Evolutionary conservation across 2,797 vertebrate genomes (phyloP), one percentile per base, ranked within the genome.

Genomic region (Heliangelus exortis): DNA sequence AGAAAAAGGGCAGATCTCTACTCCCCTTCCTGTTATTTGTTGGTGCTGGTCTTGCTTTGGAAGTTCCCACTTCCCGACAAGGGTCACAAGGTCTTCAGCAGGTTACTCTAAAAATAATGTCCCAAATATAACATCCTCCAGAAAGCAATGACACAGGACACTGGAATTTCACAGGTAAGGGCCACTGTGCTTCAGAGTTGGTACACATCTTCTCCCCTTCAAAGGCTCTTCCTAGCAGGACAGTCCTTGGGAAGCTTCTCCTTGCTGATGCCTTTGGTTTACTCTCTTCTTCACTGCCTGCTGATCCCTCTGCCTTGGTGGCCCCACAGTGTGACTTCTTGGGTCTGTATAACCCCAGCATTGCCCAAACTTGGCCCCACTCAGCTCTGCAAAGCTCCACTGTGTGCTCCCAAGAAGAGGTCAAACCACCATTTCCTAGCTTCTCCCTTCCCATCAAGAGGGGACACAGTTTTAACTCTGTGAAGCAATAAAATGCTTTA

Each of bases 301-400:
- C 36, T 63, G 22, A 45, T 34, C 62, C 26, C 8, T 62, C 26
- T 3, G 1, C 50, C 41, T 68, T 29, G 31, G 68, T 43, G 61
- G 21, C 11, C 34, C 65, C 0, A 0, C 66, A 53, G 28, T 0
- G 10, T 50, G 31, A 36, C 41, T 33, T 28, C 28, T 47, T 9
- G 20, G 50, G 33, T 15, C 39, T n/a, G 29, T 34, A 45, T 0
- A 10, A 39, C 13, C 15, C 26, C 79, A 63, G 50, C 50, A 20
- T 15, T 10, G 21, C 53, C 20, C 47, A 33, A 9, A 50, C 12
- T 18, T 2, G 1, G 53, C 33, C 53, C 65, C 2, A 1, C 63
- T 75, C 36, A 20, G 25, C 36, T 34, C 58, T 58, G 33, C 68
- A 28, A 51, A 87, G 31, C 43, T 62, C 43, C 0, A 1, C 59